Conservation (phyloP, 2,888 invertebrate genomes). For the Hydrotaea cyrtoneurina region DNA sequence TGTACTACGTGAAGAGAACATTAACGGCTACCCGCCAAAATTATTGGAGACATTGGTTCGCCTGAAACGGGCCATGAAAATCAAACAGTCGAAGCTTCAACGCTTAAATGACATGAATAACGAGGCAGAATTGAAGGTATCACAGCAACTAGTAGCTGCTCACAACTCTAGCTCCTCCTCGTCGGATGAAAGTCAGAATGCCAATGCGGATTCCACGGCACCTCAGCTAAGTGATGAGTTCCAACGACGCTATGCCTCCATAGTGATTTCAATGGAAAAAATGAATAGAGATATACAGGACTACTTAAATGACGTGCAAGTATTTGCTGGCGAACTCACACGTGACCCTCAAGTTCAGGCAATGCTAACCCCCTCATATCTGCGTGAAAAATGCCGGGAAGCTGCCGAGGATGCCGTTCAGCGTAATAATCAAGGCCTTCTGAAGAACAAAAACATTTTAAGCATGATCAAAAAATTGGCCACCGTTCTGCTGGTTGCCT, state of each 20-base stretch:
- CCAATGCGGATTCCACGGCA: conserved; percentile 37
- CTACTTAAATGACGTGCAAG: conserved; percentile 92
- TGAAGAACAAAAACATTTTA: conserved; percentile 85
- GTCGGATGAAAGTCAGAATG: conserved; percentile 69
- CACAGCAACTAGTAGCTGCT: conserved; percentile 66
- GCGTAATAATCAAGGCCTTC: conserved; percentile 85
- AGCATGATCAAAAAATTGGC: conserved; percentile 93
- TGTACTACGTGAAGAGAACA: conserved; percentile 78
- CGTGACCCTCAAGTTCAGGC: conserved; percentile 93
- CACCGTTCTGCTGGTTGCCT: conserved; percentile 86
- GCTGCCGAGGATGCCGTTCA: conserved; percentile 92
- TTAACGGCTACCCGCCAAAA: conserved; percentile 92
- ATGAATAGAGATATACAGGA: conserved; percentile 94
- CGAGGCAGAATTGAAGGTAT: conserved; percentile 91
- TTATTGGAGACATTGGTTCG: conserved; percentile 93
- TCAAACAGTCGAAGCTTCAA: conserved; percentile 90
- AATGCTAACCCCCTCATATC: conserved; percentile 93
- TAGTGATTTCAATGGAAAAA: conserved; percentile 93
- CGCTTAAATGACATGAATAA: conserved; percentile 92
- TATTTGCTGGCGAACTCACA: conserved; percentile 91
- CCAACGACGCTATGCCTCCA: conserved; percentile 93
- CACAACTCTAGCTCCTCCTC: conserved; percentile 71
- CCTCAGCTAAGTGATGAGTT: conserved; percentile 87
- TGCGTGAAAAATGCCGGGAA: conserved; percentile 92
- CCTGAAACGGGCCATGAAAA: conserved; percentile 90